phyloP scores from a whole-genome alignment of 1,140 invertebrate species.

The Paramacrobiotus metropolitanus region DNA sequence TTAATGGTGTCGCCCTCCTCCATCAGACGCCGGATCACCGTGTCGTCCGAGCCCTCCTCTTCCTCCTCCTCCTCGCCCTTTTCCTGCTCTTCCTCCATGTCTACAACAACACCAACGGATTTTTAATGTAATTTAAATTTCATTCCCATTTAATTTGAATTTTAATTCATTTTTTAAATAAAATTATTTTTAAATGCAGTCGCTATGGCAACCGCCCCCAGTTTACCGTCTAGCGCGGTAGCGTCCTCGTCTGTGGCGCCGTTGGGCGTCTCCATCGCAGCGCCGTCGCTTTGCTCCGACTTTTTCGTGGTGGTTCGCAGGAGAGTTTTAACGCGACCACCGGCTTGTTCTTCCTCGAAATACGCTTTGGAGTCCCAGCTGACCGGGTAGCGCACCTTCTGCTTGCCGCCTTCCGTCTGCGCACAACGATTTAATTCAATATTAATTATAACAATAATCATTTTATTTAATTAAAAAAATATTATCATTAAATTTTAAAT shows the following conservation, averaged over 20 bases:
- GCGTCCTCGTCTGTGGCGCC: too few relatives aligned
- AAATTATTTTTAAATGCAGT: too few relatives aligned
- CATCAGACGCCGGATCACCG: slow-evolving; percentile 66
- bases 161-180: not conserved
- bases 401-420: slow-evolving; percentile 5
- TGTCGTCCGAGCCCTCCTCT: slow-evolving; percentile 57
- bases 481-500: too few relatives aligned
- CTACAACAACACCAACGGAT: not conserved
- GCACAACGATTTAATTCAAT: too few relatives aligned
- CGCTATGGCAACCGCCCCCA: too few relatives aligned
- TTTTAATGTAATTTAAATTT: not conserved
- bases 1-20: slow-evolving; percentile 90
- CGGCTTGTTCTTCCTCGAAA: slow-evolving; percentile 35
- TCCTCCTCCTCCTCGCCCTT: slow-evolving; percentile 13
- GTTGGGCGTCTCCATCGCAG: too few relatives aligned
- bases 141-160: not conserved
- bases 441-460: too few relatives aligned
- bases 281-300: too few relatives aligned
- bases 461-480: too few relatives aligned
- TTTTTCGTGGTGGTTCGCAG: not conserved
- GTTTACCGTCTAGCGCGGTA: too few relatives aligned
- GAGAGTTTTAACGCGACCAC: slow-evolving; percentile 8
- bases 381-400: slow-evolving; percentile 67
- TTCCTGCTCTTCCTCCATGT: slow-evolving; percentile 12
- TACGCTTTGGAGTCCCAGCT: slow-evolving; percentile 80